phyloP scores from a whole-genome alignment of 2,888 invertebrate species.

The Andrena praecox region DNA sequence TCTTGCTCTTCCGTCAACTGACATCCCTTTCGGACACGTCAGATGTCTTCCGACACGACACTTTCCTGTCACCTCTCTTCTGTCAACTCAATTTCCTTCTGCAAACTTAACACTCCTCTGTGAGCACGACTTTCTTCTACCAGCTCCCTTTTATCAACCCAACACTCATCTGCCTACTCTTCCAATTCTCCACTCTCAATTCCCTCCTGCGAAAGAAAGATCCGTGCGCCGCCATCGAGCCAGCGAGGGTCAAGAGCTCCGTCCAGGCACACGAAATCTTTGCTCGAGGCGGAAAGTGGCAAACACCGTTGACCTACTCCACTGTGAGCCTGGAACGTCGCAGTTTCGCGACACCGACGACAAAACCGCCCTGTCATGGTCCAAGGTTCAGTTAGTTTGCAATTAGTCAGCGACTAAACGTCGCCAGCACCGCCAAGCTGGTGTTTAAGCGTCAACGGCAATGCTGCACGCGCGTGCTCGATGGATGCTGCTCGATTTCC shows the following conservation, averaged over 20 bases:
- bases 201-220: not conserved
- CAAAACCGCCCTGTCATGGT: constrained; percentile 6
- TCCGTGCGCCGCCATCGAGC: not conserved
- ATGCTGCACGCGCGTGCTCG: not conserved
- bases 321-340: not conserved
- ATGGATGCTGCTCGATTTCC: constrained; percentile 4
- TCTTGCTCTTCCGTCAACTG: not conserved
- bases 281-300: constrained; percentile 2
- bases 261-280: not conserved
- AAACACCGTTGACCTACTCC: constrained; percentile 20
- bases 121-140: not conserved
- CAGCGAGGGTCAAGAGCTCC: not conserved
- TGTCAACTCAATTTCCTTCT: not conserved
- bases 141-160: not conserved
- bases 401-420: constrained; percentile 27
- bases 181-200: not conserved
- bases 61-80: not conserved
- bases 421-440: not conserved
- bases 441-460: not conserved
- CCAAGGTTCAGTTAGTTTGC: constrained; percentile 16
- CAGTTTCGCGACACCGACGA: constrained; percentile 6
- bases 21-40: not conserved
- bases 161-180: not conserved
- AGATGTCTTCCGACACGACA: too few species aligned
- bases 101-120: not conserved